A percentile compares a stretch with the other conserved stretches of the same genome.
These are phyloP conservation scores for Mesitornis unicolor DNA, from an alignment of 2,113 vertebrate genomes.

Conservation along the genomic window DNA sequence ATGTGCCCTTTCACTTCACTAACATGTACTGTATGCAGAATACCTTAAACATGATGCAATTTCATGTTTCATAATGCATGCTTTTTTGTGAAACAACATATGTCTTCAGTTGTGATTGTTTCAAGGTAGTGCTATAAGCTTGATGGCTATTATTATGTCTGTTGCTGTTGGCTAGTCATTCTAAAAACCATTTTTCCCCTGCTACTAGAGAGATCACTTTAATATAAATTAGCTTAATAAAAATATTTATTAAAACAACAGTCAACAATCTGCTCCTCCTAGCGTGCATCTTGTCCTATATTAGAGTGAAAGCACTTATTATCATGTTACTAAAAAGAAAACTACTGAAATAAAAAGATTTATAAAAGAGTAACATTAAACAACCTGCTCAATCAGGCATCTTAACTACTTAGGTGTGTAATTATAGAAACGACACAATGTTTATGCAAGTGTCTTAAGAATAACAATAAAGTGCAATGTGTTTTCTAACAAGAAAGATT, in stretches of 20 bases:
- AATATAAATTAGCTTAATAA: constrained; percentile 37
- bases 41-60: constrained; percentile 36
- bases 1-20: constrained; percentile 42
- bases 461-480: constrained; percentile 29
- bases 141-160: background rate
- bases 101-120: background rate
- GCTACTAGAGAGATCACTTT: background rate
- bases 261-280: constrained; percentile 55
- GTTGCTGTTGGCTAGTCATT: background rate
- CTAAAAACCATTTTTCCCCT: background rate
- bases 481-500: constrained; percentile 18
- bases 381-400: constrained; percentile 19
- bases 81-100: background rate
- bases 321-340: constrained; percentile 16
- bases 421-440: constrained; percentile 27
- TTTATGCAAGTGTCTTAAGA: constrained; percentile 57
- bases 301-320: constrained; percentile 5
- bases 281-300: background rate
- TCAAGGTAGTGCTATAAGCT: background rate
- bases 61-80: background rate
- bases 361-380: constrained; percentile 6
- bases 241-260: constrained; percentile 61
- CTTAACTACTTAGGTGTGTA: constrained; percentile 38
- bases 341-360: constrained; percentile 3
- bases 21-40: background rate